A percentile compares a stretch with the other conserved stretches of the same genome.
phyloP scores from a whole-genome alignment of 1,140 invertebrate species.

The Parasteatoda tepidariorum region DNA sequence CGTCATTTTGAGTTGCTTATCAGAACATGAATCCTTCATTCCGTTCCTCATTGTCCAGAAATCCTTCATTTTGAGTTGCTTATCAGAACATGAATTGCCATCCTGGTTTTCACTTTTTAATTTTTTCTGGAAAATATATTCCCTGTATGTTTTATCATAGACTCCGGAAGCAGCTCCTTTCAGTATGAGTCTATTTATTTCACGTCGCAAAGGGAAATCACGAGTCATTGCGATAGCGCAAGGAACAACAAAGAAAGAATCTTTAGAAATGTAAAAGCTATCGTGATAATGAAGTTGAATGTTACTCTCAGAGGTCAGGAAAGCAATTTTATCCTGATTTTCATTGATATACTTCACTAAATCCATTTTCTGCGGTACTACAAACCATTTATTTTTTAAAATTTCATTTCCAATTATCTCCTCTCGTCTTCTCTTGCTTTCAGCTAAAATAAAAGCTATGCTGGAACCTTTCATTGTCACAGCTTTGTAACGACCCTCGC shows the following conservation, averaged over 20 bases:
- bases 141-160: neutral
- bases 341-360: neutral
- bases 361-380: neutral
- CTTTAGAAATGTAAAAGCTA: constrained; percentile 7
- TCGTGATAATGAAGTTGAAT: neutral
- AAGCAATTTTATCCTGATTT: neutral
- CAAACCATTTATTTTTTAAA: neutral
- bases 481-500: neutral
- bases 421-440: neutral
- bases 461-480: neutral
- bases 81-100: neutral
- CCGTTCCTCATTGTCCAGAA: too few species aligned
- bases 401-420: neutral
- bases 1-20: neutral
- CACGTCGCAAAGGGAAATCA: neutral
- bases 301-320: neutral
- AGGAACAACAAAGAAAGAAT: neutral
- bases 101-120: neutral
- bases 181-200: neutral
- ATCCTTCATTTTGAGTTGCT: neutral
- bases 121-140: constrained; percentile 1
- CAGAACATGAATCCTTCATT: neutral
- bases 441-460: neutral
- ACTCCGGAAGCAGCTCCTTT: neutral
- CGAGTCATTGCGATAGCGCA: neutral